Evolutionary conservation across 1,140 invertebrate species (phyloP), one percentile per base, ranked within the genome.

Genomic region (Manduca sexta): DNA sequence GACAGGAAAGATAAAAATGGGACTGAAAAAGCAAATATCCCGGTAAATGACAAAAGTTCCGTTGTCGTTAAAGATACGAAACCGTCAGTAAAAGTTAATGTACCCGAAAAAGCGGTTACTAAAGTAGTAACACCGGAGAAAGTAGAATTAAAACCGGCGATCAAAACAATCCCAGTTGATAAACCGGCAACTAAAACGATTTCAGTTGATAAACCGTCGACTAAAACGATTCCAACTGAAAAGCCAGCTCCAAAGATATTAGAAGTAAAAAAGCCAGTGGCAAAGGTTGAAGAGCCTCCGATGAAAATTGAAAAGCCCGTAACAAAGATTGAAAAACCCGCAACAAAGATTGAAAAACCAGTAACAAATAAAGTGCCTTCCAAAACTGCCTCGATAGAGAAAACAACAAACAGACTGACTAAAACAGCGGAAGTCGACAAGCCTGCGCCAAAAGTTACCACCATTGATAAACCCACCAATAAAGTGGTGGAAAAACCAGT

Each of bases 1-100:
- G 80, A 84, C 40, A 76, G 59, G 52, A 82, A 75, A 64, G 73
- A 77, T 21, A 81, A 74, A 56, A 75, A 73, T 69, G 66, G 63
- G 46, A 45, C 58, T 39, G 17, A 52, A 42, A 79, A 77, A 60
- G 45, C 61, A 52, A 70, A 64, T 55, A 73, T 51, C 47, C 42
- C 59, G 13, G 17, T 56, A 45, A 78, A 70, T 56, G 63, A 73
- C 33, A 78, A 71, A 47, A 58, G 43, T 39, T 29, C 62, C 46
- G 67, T 67, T 52, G 60, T 56, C 34, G 30, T 48, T 16, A 74
- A 70, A 56, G 67, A 69, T 17, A 52, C 12, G 47, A 77, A 72
- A 62, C 55, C 57, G 2, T 17, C 17, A 6, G 17, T 10, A 7
- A 40, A 40, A 40, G 12, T 18, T 11, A 15, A 7, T 5, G 38